Conservation (phyloP, 2,888 invertebrate genomes). For the Agapostemon virescens region DNA sequence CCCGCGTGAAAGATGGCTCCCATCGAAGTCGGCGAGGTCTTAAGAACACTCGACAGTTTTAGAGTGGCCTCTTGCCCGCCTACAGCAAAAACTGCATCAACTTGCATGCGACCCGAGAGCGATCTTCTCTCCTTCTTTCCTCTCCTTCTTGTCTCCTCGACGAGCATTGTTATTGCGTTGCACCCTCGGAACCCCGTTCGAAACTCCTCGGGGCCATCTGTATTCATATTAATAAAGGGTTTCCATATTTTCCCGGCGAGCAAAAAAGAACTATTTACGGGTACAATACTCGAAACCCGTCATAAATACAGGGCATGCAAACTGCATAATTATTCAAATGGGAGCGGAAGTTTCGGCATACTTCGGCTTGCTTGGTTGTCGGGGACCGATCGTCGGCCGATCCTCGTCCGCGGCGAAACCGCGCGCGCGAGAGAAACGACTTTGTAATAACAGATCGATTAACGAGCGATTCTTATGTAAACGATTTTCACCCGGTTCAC, state of each 20-base stretch:
- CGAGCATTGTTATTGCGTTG: background rate
- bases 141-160: background rate
- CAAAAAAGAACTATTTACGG: background rate
- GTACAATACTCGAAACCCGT: background rate
- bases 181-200: background rate
- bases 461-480: conserved; percentile 29
- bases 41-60: conserved; percentile 10
- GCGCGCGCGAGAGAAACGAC: background rate
- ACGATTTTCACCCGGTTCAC: background rate
- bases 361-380: too few species aligned
- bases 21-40: background rate
- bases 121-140: background rate
- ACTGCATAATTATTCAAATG: conserved; percentile 32
- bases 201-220: background rate
- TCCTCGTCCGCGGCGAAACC: background rate
- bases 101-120: background rate
- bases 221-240: conserved; percentile 9
- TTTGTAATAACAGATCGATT: conserved; percentile 10
- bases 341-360: background rate
- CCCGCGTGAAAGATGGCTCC: background rate
- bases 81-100: conserved; percentile 15
- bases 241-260: conserved; percentile 6
- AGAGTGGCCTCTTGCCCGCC: conserved; percentile 1
- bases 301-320: background rate
- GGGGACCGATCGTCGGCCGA: background rate